Percentiles rank a stretch among this genome's conserved stretches.
phyloP scores from a whole-genome alignment of 2,888 invertebrate species.

The Napeogenes sylphis region DNA sequence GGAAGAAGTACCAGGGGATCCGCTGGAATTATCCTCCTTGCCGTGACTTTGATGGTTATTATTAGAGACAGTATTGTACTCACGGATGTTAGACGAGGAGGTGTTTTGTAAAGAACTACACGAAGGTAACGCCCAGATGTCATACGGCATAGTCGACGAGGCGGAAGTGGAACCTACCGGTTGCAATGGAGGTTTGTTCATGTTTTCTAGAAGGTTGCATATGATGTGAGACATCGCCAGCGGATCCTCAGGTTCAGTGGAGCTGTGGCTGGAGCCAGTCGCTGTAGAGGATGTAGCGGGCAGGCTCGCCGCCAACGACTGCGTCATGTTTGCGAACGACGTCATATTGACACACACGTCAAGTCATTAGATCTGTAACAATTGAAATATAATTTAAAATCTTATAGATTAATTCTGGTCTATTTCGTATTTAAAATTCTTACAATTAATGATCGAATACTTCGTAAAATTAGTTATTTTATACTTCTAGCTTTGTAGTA shows the following conservation, averaged over 20 bases:
- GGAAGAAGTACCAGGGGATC: slow-evolving; percentile 71
- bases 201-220: slow-evolving; percentile 75
- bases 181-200: slow-evolving; percentile 65
- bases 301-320: slow-evolving; percentile 56
- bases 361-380: slow-evolving; percentile 67
- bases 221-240: slow-evolving; percentile 68
- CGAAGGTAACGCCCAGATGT: slow-evolving; percentile 64
- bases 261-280: slow-evolving; percentile 45
- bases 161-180: slow-evolving; percentile 53
- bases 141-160: slow-evolving; percentile 63
- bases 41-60: slow-evolving; percentile 58
- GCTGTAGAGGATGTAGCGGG: slow-evolving; percentile 53
- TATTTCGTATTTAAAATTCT: neutral
- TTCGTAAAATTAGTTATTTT: neutral
- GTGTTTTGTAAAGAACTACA: slow-evolving; percentile 56
- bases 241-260: slow-evolving; percentile 54
- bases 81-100: slow-evolving; percentile 54
- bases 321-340: slow-evolving; percentile 66
- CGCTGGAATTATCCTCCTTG: slow-evolving; percentile 70
- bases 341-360: slow-evolving; percentile 56
- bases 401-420: neutral
- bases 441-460: neutral
- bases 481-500: too few species aligned
- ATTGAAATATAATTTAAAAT: slow-evolving; percentile 29
- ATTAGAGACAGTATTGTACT: slow-evolving; percentile 53